These are phyloP conservation scores for Hepsetus odoe DNA, from an alignment of 2,113 vertebrate genomes.

Conservation along the genomic window DNA sequence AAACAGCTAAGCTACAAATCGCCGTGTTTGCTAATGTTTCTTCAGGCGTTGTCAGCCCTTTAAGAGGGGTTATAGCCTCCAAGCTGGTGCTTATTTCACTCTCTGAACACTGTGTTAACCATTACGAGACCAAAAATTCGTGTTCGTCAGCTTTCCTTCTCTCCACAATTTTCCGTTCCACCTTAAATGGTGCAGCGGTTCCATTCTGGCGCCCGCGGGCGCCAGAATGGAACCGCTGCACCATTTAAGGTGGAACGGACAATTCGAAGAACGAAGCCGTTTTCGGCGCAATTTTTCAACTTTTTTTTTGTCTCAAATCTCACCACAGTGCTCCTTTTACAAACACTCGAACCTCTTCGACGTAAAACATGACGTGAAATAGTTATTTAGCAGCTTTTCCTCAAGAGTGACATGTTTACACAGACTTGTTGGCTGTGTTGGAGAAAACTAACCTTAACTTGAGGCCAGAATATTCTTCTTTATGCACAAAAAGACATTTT, in stretches of 20 bases:
- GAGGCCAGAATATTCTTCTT: too few species aligned
- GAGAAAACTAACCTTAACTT: background rate
- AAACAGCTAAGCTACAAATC: background rate
- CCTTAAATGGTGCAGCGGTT: too few species aligned
- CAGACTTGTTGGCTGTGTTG: background rate
- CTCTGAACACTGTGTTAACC: background rate
- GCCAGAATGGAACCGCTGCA: too few species aligned
- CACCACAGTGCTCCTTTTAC: too few species aligned
- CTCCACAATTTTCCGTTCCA: background rate
- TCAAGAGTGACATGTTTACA: slow-evolving; percentile 18
- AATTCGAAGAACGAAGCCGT: too few species aligned
- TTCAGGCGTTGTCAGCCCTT: slow-evolving; percentile 25
- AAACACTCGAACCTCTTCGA: too few species aligned
- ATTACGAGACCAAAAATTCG: background rate
- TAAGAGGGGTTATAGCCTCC: background rate
- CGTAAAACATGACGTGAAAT: background rate
- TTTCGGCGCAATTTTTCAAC: too few species aligned
- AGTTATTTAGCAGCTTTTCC: background rate
- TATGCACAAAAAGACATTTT: background rate
- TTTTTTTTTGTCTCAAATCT: too few species aligned
- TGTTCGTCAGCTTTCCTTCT: background rate
- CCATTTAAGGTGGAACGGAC: too few species aligned
- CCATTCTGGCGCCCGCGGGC: too few species aligned
- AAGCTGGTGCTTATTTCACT: slow-evolving; percentile 4
- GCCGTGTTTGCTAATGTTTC: too few species aligned